Evolutionary conservation across 2,113 vertebrate genomes (phyloP).

Genomic region (Chrysochloris asiatica): DNA sequence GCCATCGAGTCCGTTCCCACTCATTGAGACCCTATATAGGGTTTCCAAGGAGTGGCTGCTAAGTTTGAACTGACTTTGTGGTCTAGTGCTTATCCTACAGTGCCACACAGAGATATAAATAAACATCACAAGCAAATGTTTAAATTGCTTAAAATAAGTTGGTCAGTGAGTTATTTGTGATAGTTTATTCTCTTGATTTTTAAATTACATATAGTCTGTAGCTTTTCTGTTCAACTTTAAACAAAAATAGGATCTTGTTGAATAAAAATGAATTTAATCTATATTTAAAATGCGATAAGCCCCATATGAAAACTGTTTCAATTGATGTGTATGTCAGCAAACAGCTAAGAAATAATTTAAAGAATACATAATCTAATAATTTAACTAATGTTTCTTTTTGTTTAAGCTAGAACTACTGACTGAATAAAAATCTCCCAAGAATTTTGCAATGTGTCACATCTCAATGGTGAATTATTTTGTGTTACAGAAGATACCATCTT

Average conservation of each 20-base stretch:
- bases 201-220: too few relatives aligned
- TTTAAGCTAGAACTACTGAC: too few relatives aligned
- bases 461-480: too few relatives aligned
- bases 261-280: not conserved
- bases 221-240: not conserved
- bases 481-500: too few relatives aligned
- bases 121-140: not conserved
- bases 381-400: too few relatives aligned
- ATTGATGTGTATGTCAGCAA: not conserved
- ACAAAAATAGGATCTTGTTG: not conserved
- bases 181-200: too few relatives aligned
- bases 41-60: too few relatives aligned
- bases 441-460: not conserved
- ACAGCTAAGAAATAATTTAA: not conserved
- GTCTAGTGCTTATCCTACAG: too few relatives aligned
- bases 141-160: slow-evolving; percentile 14
- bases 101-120: not conserved
- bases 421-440: not conserved
- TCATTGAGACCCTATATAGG: too few relatives aligned
- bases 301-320: slow-evolving; percentile 4
- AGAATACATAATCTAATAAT: not conserved
- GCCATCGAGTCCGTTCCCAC: too few relatives aligned
- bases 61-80: too few relatives aligned
- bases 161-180: too few relatives aligned
- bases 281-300: slow-evolving; percentile 1